Percentiles rank a stretch among this genome's conserved stretches.
Conservation (phyloP, 2,113 vertebrate species). For the Alethe diademata region DNA sequence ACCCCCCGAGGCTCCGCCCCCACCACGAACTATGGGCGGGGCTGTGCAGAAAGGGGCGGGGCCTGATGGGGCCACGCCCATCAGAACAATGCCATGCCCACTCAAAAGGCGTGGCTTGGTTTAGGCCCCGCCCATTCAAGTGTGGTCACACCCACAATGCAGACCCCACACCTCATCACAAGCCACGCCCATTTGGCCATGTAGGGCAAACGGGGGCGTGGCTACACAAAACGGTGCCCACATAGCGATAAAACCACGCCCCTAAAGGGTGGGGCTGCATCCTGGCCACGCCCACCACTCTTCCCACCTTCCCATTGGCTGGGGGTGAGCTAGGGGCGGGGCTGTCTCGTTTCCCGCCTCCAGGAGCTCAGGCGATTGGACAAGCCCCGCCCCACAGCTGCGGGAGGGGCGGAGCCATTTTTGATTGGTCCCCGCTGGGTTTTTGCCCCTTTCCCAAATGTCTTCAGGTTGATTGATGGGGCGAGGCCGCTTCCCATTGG, state of each 20-base stretch:
- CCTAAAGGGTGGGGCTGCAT: rapidly evolving
- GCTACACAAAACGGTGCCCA: rapidly evolving
- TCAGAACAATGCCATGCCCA: rapidly evolving
- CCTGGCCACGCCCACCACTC: rapidly evolving
- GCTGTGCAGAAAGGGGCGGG: background rate
- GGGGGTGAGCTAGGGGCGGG: background rate
- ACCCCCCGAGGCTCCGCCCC: background rate
- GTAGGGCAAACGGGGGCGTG: background rate
- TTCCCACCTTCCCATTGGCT: background rate
- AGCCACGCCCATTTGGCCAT: background rate
- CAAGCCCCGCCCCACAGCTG: too few species aligned
- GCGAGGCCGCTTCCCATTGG: background rate
- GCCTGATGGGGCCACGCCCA: rapidly evolving
- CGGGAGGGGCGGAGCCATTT: background rate
- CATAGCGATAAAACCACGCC: background rate
- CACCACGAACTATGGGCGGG: background rate
- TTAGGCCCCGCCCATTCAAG: background rate
- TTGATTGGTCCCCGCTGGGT: background rate
- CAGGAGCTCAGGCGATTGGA: background rate
- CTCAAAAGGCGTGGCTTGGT: rapidly evolving
- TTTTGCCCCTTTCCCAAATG: background rate
- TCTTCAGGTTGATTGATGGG: background rate
- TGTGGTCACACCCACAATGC: rapidly evolving
- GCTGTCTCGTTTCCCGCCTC: background rate
- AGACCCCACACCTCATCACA: background rate